These are phyloP conservation scores for Hystrix cristata DNA, from an alignment of 2,113 vertebrate species.

Conservation along the genomic window DNA sequence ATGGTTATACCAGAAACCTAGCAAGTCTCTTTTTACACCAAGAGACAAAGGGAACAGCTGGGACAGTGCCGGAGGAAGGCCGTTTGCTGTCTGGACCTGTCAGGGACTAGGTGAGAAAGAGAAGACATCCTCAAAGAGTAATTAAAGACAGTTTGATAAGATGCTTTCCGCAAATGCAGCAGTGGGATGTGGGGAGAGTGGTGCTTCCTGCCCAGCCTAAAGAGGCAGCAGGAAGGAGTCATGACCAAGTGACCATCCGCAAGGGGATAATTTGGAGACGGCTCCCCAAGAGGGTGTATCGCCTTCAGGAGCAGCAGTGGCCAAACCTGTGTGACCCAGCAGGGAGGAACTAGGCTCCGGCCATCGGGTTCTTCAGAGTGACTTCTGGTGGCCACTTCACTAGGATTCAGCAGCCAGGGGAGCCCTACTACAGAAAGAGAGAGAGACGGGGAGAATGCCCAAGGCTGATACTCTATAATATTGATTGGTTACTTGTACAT, in stretches of 20 bases:
- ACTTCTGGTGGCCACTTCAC: no score
- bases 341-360: not conserved
- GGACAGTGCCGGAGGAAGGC: not conserved
- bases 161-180: not conserved
- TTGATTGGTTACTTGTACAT: no score
- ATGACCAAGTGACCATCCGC: not conserved
- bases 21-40: not conserved
- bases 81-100: not conserved
- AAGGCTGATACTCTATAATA: not conserved
- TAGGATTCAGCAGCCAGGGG: fast-evolving
- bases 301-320: not conserved
- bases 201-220: not conserved
- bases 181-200: not conserved
- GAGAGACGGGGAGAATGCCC: not conserved
- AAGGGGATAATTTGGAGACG: not conserved
- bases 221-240: not conserved
- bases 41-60: not conserved
- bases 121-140: not conserved
- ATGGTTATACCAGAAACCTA: not conserved
- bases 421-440: not conserved
- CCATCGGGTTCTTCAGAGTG: not conserved
- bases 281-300: not conserved
- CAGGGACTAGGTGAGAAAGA: not conserved
- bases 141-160: not conserved
- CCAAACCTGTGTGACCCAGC: not conserved